Evolutionary conservation across 2,888 invertebrate species (phyloP).

Genomic region (Odontomyia ornata): DNA sequence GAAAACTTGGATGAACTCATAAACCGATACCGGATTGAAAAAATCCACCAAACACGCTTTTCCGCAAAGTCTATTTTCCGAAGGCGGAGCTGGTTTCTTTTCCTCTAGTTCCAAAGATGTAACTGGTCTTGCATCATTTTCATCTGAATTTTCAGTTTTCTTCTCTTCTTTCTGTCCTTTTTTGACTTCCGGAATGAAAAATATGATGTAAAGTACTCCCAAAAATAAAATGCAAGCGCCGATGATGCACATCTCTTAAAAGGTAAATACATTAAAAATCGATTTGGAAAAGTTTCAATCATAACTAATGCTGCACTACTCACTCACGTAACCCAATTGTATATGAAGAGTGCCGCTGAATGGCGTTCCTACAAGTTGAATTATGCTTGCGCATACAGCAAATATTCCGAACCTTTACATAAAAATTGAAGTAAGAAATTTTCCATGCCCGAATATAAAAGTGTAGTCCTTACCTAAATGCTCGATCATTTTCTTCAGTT

Average conservation of each 20-base stretch:
- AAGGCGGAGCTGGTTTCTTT: conserved; percentile 11
- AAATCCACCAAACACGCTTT: conserved; percentile 57
- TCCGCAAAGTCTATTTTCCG: background rate
- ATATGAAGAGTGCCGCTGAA: conserved; percentile 59
- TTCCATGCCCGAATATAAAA: background rate
- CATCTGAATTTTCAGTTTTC: conserved; percentile 48
- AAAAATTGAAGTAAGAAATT: background rate
- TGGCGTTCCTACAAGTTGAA: conserved; percentile 60
- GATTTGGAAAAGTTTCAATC: background rate
- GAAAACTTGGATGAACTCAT: conserved; percentile 60
- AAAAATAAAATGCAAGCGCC: conserved; percentile 59
- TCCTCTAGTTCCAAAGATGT: conserved; percentile 11
- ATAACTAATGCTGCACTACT: conserved; percentile 48
- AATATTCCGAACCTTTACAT: conserved; percentile 60
- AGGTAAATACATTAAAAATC: background rate
- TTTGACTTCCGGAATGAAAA: conserved; percentile 59
- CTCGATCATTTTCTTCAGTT: conserved; percentile 61
- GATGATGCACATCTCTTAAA: conserved; percentile 59
- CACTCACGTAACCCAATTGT: conserved; percentile 60
- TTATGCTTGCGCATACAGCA: conserved; percentile 60
- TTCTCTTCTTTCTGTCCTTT: conserved; percentile 46
- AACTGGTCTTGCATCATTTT: conserved; percentile 15
- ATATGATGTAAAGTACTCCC: conserved; percentile 60
- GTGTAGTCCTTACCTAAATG: conserved; percentile 56
- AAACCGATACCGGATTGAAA: conserved; percentile 61